Percentiles rank a stretch among this genome's conserved stretches.
Evolutionary conservation across 1,140 invertebrate species (phyloP).

Genomic region (Drosophila ercepeae): DNA sequence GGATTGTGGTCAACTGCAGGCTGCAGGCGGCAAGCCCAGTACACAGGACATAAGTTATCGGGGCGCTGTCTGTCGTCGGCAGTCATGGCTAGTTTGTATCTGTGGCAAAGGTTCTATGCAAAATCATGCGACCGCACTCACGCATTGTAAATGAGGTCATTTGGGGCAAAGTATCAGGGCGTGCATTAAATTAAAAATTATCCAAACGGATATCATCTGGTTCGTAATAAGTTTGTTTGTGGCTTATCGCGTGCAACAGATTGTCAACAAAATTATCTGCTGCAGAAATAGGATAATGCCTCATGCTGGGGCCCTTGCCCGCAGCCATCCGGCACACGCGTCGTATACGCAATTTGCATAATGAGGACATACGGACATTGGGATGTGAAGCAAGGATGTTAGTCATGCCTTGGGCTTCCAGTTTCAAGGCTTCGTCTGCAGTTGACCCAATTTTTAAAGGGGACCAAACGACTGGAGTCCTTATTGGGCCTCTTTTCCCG

Average conservation of each 20-base stretch:
- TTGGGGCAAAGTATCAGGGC: slow-evolving; percentile 1
- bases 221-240: slow-evolving; percentile 32
- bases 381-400: slow-evolving; percentile 14
- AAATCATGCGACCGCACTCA: not conserved
- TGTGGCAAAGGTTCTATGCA: not conserved
- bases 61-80: slow-evolving; percentile 39
- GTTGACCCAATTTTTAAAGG: slow-evolving; percentile 65
- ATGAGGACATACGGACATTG: slow-evolving; percentile 39
- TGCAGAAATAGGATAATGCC: slow-evolving; percentile 32
- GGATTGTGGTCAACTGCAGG: slow-evolving; percentile 35
- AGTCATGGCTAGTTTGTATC: slow-evolving; percentile 39
- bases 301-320: slow-evolving; percentile 26
- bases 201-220: slow-evolving; percentile 11
- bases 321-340: slow-evolving; percentile 32
- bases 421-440: slow-evolving; percentile 11
- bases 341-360: slow-evolving; percentile 77
- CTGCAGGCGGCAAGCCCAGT: slow-evolving; percentile 9
- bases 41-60: slow-evolving; percentile 47
- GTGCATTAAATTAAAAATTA: slow-evolving; percentile 25
- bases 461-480: slow-evolving; percentile 22
- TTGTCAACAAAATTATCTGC: slow-evolving; percentile 57
- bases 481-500: slow-evolving; percentile 19
- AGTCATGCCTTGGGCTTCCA: slow-evolving; percentile 10
- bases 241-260: slow-evolving; percentile 64
- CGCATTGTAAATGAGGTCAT: slow-evolving; percentile 25